Evolutionary conservation across 2,113 vertebrate species (phyloP).

Genomic region (Sardina pilchardus): DNA sequence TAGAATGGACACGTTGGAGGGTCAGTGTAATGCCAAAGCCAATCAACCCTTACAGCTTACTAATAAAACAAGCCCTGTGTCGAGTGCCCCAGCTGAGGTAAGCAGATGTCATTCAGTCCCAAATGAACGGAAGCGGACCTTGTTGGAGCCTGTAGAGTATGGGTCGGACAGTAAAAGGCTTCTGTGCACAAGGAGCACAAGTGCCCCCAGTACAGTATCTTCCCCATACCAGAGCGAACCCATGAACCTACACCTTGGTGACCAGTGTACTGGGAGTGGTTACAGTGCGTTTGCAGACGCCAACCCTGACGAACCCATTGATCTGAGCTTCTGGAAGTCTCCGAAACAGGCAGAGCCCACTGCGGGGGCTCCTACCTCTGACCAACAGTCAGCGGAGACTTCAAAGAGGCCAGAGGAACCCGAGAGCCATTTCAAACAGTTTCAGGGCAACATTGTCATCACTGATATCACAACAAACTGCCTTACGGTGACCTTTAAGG

Average conservation of each 20-base stretch:
- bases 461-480: constrained; percentile 98
- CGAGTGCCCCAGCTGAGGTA: constrained; percentile 50
- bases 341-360: constrained; percentile 63
- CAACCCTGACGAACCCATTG: constrained; percentile 93
- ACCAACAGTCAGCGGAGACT: constrained; percentile 55
- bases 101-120: constrained; percentile 48
- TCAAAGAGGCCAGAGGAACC: constrained; percentile 71
- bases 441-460: constrained; percentile 98
- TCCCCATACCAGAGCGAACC: constrained; percentile 72
- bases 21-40: constrained; percentile 63
- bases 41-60: constrained; percentile 86
- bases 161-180: constrained; percentile 79
- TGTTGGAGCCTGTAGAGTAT: constrained; percentile 77
- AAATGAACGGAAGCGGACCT: constrained; percentile 81
- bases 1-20: constrained; percentile 66
- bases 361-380: constrained; percentile 31
- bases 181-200: constrained; percentile 81
- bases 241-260: constrained; percentile 66
- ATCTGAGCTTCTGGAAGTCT: constrained; percentile 90
- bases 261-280: constrained; percentile 48
- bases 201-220: constrained; percentile 77
- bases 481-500: constrained; percentile 97
- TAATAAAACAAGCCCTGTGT: constrained; percentile 75
- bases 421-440: constrained; percentile 80
- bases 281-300: constrained; percentile 73